A percentile compares a stretch with the other conserved stretches of the same genome.
Conservation (phyloP, 2,888 invertebrate species). For the Amblyteles armatorius region DNA sequence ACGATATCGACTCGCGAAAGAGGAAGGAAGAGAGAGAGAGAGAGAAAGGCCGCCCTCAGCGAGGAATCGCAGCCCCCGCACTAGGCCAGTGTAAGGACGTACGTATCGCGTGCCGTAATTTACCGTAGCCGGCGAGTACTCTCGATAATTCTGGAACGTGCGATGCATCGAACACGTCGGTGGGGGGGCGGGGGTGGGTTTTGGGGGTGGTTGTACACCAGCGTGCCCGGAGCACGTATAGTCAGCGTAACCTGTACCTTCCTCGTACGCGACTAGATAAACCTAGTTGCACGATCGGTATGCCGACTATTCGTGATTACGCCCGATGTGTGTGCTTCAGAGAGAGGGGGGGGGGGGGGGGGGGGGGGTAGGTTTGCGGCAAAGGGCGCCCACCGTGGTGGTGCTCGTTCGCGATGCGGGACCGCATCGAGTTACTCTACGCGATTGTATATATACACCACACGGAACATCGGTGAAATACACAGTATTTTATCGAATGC, state of each 20-base stretch:
- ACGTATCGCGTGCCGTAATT: constrained; percentile 76
- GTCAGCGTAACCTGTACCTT: constrained; percentile 69
- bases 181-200: constrained; percentile 28
- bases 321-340: constrained; percentile 69
- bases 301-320: constrained; percentile 76
- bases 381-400: constrained; percentile 53
- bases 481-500: constrained; percentile 67
- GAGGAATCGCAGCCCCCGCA: constrained; percentile 61
- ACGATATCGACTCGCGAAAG: constrained; percentile 63
- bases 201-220: constrained; percentile 17
- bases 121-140: constrained; percentile 80
- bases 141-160: constrained; percentile 81
- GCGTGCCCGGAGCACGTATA: constrained; percentile 43
- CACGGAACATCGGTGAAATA: constrained; percentile 25
- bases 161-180: constrained; percentile 78
- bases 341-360: constrained; percentile 24
- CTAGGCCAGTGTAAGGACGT: constrained; percentile 64
- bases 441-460: constrained; percentile 57
- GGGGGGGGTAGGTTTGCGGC: constrained; percentile 52
- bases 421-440: constrained; percentile 67
- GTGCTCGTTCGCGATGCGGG: constrained; percentile 59
- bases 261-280: constrained; percentile 78
- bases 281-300: constrained; percentile 77
- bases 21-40: neutral
- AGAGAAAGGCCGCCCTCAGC: constrained; percentile 36